A percentile compares a stretch with the other conserved stretches of the same genome.
Conservation (phyloP, 2,113 vertebrate species). For the Dissostichus mawsoni region DNA sequence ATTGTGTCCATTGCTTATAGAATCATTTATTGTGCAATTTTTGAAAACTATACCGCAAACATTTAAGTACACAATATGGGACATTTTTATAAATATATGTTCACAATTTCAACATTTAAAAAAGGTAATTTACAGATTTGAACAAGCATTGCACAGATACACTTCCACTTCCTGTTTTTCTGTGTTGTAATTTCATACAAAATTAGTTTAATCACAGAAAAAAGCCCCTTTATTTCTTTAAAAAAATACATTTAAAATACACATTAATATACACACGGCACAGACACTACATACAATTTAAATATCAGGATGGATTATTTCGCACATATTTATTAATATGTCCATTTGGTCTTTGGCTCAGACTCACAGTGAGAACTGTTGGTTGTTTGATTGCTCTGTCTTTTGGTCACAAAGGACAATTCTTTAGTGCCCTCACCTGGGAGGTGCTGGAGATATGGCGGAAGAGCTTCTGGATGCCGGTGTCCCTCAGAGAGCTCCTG, state of each 20-base stretch:
- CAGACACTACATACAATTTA: not conserved
- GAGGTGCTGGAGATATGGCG: slow-evolving; percentile 83
- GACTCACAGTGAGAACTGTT: slow-evolving; percentile 61
- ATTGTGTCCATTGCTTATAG: not conserved
- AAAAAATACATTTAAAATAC: not conserved
- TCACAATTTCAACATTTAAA: not conserved
- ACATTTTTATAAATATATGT: slow-evolving; percentile 57
- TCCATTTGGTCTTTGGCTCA: slow-evolving; percentile 70
- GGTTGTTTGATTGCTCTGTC: slow-evolving; percentile 77
- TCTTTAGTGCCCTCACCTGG: slow-evolving; percentile 81
- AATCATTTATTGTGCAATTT: slow-evolving; percentile 13
- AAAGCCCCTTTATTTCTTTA: not conserved
- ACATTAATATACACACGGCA: slow-evolving; percentile 15
- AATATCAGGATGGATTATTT: slow-evolving; percentile 57
- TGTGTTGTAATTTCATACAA: slow-evolving; percentile 13
- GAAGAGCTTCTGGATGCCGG: slow-evolving; percentile 84
- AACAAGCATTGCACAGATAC: slow-evolving; percentile 13
- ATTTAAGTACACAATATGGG: slow-evolving; percentile 10
- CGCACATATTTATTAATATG: slow-evolving; percentile 72
- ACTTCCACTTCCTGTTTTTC: slow-evolving; percentile 14
- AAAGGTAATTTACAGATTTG: slow-evolving; percentile 29
- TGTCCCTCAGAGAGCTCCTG: slow-evolving; percentile 78
- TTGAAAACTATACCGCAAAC: not conserved
- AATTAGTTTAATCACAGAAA: not conserved
- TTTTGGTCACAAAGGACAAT: slow-evolving; percentile 79